Evolutionary conservation across 1,140 invertebrate species (phyloP).

Genomic region (Hylyphantes graminicola): DNA sequence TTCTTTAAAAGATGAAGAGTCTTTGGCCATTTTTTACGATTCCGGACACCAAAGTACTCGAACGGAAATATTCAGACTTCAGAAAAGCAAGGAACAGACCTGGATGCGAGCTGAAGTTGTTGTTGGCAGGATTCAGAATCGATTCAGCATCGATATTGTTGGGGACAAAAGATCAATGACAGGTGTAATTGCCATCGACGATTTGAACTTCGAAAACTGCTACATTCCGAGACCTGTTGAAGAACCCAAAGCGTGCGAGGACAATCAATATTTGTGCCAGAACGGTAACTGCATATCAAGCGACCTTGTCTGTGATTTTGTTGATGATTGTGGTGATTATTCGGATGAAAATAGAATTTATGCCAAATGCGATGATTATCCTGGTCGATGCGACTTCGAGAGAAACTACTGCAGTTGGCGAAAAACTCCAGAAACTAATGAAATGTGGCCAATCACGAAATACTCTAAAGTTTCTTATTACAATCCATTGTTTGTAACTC

Average conservation of each 20-base stretch:
- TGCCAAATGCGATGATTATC: constrained; percentile 52
- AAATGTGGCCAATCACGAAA: constrained; percentile 22
- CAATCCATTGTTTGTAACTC: background rate
- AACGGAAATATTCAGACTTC: constrained; percentile 31
- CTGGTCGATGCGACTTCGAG: constrained; percentile 61
- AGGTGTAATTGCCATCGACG: constrained; percentile 50
- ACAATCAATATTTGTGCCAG: constrained; percentile 49
- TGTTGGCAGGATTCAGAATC: constrained; percentile 54
- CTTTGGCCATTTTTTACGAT: constrained; percentile 31
- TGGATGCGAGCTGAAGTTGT: constrained; percentile 48
- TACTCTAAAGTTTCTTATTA: background rate
- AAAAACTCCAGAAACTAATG: constrained; percentile 37
- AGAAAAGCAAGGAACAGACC: background rate
- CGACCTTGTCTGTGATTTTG: constrained; percentile 52
- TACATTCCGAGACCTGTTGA: constrained; percentile 17
- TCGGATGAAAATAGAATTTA: constrained; percentile 56
- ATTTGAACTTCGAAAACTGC: constrained; percentile 57
- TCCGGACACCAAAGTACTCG: background rate
- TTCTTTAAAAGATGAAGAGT: background rate
- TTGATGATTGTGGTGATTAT: constrained; percentile 63
- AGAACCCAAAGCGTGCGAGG: constrained; percentile 7
- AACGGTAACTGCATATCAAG: constrained; percentile 57
- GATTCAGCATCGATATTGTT: constrained; percentile 45
- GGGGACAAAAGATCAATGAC: constrained; percentile 17
- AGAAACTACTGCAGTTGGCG: constrained; percentile 48